Base-by-base conservation (phyloP, 2,797 vertebrate genomes). In the Eulemur mongoz region DNA sequence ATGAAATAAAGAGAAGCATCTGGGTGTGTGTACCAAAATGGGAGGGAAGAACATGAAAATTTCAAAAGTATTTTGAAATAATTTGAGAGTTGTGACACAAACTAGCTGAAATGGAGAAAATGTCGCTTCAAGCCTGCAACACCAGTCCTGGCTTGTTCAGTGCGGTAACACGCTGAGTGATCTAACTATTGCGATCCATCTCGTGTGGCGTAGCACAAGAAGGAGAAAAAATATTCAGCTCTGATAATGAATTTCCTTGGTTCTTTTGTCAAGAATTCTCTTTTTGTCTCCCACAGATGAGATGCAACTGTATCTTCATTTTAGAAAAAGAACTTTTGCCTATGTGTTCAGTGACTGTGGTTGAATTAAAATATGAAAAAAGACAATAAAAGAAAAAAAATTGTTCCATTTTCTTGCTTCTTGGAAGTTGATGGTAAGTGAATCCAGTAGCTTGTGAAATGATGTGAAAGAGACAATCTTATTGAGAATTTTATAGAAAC, bases 321-420 rank as follows among this genome's bases (percentile, higher is more conserved):
- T 67, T 8, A 67, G 10, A 59, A 59, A 27, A 18, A 80, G 30
- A 48, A 65, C 3, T 8, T 88, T 67, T 59, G 27, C 32, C 20
- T n/a, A 1, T 86, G 8, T 93, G 12, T 23, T 85, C 23, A n/a
- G 38, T 78, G 8, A 40, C 6, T 59, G 17, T n/a, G 22, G 13
- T 54, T 17, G 22, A 69, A 57, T 93, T 73, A 79, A 94, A 70
- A 83, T 40, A 52, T 14, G 35, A 78, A 94, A 94, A 63, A 85
- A 69, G 22, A 25, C 14, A 57, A 20, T 20, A 40, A 72, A 93
- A 40, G 20, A 50, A n/a, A 70, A 45, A 59, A 48, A 43, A 14
- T n/a, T 48, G 43, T 54, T 84, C 65, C 40, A 30, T 91, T 59
- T 85, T 10, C 50, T 70, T 81, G 32, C 81, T 93, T 78, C 43